Base-by-base conservation (phyloP, 2,797 vertebrate genomes). In the Myotis vivesi region DNA sequence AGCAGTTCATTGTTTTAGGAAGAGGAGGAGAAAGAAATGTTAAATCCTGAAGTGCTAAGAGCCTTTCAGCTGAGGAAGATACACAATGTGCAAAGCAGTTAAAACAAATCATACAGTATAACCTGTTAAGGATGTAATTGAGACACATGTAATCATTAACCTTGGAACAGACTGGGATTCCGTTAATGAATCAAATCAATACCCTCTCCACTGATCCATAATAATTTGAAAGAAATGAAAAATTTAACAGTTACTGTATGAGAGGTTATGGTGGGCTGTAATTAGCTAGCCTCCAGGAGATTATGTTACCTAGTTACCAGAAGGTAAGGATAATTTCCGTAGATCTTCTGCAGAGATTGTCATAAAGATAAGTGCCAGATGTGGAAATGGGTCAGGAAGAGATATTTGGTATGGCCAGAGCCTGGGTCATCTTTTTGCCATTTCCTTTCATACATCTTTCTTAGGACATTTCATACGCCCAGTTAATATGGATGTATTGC, bases 211-310 rank as follows among this genome's bases (percentile, higher is more conserved):
- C 99, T 99, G 99, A 99, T 99, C 99, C 99, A 99, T 99, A 99
- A 99, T 99, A 99, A 99, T 99, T 99, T 99, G 99, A 99, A 99
- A 99, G 99, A 99, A 99, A 99, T 99, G 98, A 99, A 99, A 99
- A 99, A 99, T 99, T 99, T 99, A 99, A 99, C 99, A 99, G 99
- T 98, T 99, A 98, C 98, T 98, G 98, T 99, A 99, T 99, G 98
- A 98, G 99, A 99, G 99, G 99, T 99, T 99, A 99, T 99, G 98
- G 98, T 98, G 98, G 98, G 98, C 98, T 98, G 98, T 99, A 99
- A 99, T 99, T 99, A 99, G 99, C 99, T 98, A 99, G 98, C 99
- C 99, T 98, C 98, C 97, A 98, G 99, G 99, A 99, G 99, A 99
- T 99, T 99, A 99, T 99, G 99, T 99, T 99, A 99, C 99, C 99